Evolutionary conservation across 2,888 invertebrate genomes (phyloP), one percentile per base, ranked within the genome.

Genomic region (Cephalotes varians): DNA sequence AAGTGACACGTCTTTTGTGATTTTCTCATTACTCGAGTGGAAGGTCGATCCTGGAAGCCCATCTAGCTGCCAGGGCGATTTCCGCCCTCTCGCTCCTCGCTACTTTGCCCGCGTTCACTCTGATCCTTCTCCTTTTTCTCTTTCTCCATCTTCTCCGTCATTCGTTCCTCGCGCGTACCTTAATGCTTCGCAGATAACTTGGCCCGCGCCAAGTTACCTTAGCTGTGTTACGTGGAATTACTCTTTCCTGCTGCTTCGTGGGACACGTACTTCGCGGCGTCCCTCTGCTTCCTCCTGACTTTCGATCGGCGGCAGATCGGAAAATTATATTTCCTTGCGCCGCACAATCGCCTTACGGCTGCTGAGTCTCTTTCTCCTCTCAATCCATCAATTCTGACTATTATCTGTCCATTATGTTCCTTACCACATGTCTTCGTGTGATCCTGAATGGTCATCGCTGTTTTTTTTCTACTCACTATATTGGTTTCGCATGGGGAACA

Each of bases 21-120:
- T 91, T 89, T 91, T 90, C 89, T 90, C 90, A 88, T 90, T 88
- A 90, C 86, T 86, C 82, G 81, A 89, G 83, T 88, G 87, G 88
- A 86, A 87, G 71, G 83, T 85, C 86, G 86, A 84, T 85, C 81
- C 82, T 82, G 37, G 86, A 84, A 81, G 74, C 77, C 81, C 82
- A 67, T 79, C 81, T 72, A 82, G 64, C 71, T 82, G 65, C 58
- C 1, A 49, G 18, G 40, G 28, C 28, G 60, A 64, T 31, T 34
- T 31, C 76, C 44, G 65, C n/a, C 47, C 65, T 65, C 56, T 73
- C 62, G 51, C 47, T 51, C 40, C 37, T 64, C 62, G 67, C 60
- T 67, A 34, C 84, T 62, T 60, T 81, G 79, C 64, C 47, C 69
- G 62, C 62, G 12, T 2, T 34, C 37, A 12, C 12, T 84, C 65